phyloP scores from a whole-genome alignment of 1,140 invertebrate species.

The Kradibia gibbosae region DNA sequence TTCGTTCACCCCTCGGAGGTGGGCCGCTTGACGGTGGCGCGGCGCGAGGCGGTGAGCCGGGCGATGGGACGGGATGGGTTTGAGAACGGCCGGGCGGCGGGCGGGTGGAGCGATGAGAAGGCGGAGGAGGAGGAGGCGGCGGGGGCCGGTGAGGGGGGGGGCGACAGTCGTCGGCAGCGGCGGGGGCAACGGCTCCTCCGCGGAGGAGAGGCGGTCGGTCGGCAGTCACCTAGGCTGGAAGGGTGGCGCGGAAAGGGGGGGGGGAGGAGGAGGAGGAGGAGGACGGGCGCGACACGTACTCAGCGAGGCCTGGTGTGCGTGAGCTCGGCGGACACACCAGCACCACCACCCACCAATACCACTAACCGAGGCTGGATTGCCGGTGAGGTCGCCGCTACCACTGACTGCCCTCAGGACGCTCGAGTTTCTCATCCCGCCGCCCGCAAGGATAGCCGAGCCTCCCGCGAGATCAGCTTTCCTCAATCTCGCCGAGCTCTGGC shows the following conservation, averaged over 20 bases:
- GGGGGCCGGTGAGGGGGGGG: too few species aligned
- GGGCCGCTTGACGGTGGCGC: background rate
- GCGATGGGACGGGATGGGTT: slow-evolving; percentile 27
- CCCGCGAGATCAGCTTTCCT: too few species aligned
- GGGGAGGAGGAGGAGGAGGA: slow-evolving; percentile 44
- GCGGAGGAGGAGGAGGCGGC: slow-evolving; percentile 32
- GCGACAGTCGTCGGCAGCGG: background rate
- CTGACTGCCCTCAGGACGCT: too few species aligned
- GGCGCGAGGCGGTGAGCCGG: too few species aligned
- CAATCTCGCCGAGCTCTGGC: too few species aligned
- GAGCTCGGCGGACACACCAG: background rate
- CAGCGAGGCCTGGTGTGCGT: background rate
- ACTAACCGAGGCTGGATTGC: too few species aligned
- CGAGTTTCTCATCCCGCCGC: too few species aligned
- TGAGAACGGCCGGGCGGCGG: slow-evolving; percentile 29
- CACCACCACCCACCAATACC: background rate
- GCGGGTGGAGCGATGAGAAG: slow-evolving; percentile 35
- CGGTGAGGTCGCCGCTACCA: too few species aligned
- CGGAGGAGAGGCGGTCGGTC: background rate
- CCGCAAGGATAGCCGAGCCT: too few species aligned
- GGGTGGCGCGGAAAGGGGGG: slow-evolving; percentile 40
- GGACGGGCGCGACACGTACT: slow-evolving; percentile 42
- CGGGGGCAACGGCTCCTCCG: slow-evolving; percentile 49
- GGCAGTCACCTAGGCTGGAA: slow-evolving; percentile 39
- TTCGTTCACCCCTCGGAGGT: slow-evolving; percentile 70